phyloP scores from a whole-genome alignment of 2,797 vertebrate genomes.

The Enteromius viviparus region DNA sequence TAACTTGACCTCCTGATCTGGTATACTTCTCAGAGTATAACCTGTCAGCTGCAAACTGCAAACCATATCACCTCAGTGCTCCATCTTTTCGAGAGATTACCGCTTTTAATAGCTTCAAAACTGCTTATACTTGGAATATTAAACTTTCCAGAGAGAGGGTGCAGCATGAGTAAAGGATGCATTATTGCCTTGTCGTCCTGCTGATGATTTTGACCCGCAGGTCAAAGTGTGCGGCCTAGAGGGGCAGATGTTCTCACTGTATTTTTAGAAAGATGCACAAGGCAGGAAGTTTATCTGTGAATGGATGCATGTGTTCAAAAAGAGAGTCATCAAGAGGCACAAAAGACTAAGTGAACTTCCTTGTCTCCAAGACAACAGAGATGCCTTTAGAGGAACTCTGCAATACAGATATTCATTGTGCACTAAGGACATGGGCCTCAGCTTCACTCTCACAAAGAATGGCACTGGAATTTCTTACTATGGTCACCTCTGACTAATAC shows the following conservation, averaged over 20 bases:
- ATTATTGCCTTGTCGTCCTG: constrained; percentile 58
- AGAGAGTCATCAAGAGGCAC: constrained; percentile 58
- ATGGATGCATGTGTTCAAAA: constrained; percentile 66
- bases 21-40: constrained; percentile 36
- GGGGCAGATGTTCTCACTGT: constrained; percentile 59
- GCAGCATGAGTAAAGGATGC: constrained; percentile 10
- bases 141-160: neutral
- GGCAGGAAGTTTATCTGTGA: constrained; percentile 65
- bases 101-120: neutral
- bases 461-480: neutral
- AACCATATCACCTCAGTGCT: neutral
- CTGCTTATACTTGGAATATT: neutral
- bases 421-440: constrained; percentile 41
- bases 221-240: constrained; percentile 62
- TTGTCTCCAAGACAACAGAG: constrained; percentile 63
- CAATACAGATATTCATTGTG: constrained; percentile 58
- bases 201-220: constrained; percentile 65
- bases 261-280: constrained; percentile 57
- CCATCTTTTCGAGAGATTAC: neutral
- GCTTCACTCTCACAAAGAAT: neutral
- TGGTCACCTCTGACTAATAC: constrained; percentile 14
- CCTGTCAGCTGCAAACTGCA: constrained; percentile 11
- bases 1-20: constrained; percentile 47
- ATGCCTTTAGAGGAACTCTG: constrained; percentile 51
- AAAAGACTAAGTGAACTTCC: constrained; percentile 58